Conservation (phyloP, 2,888 invertebrate species). For the Cremastinae sp. region DNA sequence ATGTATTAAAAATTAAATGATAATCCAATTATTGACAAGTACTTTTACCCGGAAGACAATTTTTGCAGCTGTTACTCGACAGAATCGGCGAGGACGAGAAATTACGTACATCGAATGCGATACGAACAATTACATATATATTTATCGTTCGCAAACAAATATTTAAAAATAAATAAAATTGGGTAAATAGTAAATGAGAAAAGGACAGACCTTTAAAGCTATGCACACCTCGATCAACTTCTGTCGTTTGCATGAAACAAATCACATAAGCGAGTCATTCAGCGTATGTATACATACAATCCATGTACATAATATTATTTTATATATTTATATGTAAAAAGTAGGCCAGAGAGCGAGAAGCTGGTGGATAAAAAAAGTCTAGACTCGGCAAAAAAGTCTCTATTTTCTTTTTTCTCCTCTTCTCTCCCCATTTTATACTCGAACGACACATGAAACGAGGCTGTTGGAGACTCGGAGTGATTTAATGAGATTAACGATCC, state of each 20-base stretch:
- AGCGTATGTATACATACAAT: conserved; percentile 65
- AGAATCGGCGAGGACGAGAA: conserved; percentile 46
- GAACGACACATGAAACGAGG: background rate
- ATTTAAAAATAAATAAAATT: conserved; percentile 60
- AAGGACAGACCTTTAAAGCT: conserved; percentile 91
- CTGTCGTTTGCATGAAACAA: conserved; percentile 86
- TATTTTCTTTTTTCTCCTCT: background rate
- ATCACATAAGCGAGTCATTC: conserved; percentile 81
- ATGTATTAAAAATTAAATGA: background rate
- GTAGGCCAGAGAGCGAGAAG: conserved; percentile 57
- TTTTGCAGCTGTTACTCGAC: conserved; percentile 36
- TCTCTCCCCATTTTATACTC: background rate
- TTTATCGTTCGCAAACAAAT: conserved; percentile 28
- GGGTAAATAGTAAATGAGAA: conserved; percentile 66
- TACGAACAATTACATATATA: conserved; percentile 44
- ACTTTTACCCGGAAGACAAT: background rate
- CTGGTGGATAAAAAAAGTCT: conserved; percentile 45
- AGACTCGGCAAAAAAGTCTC: conserved; percentile 46
- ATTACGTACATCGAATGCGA: conserved; percentile 35
- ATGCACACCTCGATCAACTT: conserved; percentile 97
- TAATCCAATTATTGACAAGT: background rate
- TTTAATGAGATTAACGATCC: conserved; percentile 4
- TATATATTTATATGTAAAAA: conserved; percentile 34
- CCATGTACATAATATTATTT: conserved; percentile 1
- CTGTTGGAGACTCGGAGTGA: conserved; percentile 11